Evolutionary conservation across 2,888 invertebrate species (phyloP).

Genomic region (Frankliniella fusca): DNA sequence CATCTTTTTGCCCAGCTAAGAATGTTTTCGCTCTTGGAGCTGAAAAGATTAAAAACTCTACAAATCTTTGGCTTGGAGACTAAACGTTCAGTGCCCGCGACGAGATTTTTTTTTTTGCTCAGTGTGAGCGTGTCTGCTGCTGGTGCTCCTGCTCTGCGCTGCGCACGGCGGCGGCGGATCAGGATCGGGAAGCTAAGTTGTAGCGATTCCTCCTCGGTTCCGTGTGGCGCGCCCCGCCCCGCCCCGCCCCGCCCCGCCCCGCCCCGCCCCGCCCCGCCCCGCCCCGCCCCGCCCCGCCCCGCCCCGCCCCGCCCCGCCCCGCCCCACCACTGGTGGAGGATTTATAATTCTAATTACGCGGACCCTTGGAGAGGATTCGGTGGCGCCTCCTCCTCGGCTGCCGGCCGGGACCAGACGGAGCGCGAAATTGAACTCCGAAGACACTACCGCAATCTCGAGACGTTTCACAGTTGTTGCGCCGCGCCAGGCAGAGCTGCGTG

Average conservation of each 20-base stretch:
- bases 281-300: neutral
- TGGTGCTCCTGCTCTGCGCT: too few relatives aligned
- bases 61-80: too few relatives aligned
- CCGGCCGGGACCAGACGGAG: neutral
- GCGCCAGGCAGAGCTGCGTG: too few relatives aligned
- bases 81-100: too few relatives aligned
- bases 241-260: neutral
- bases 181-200: neutral
- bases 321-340: neutral
- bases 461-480: too few relatives aligned
- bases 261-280: neutral
- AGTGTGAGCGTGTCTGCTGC: too few relatives aligned
- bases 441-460: neutral
- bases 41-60: too few relatives aligned
- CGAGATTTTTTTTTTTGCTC: too few relatives aligned
- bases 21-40: too few relatives aligned
- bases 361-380: neutral
- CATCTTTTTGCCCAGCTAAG: too few relatives aligned
- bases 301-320: neutral
- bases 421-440: slow-evolving; percentile 20
- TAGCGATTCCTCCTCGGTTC: too few relatives aligned
- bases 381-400: neutral
- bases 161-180: neutral
- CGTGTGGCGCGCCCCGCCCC: neutral
- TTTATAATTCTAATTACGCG: slow-evolving; percentile 20